Conservation (phyloP, 2,888 invertebrate species). For the Lasioglossum calceatum region DNA sequence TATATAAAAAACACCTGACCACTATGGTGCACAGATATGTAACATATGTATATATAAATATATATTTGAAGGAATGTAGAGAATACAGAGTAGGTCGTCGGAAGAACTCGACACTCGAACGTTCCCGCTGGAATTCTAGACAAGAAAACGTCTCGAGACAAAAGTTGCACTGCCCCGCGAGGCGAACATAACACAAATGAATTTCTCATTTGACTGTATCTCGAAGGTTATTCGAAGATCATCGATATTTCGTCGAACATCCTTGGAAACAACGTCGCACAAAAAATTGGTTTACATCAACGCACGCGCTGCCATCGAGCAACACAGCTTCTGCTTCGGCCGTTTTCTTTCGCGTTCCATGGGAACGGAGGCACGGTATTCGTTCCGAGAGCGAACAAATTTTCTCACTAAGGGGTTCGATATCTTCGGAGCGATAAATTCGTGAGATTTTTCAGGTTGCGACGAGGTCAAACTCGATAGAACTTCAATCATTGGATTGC, state of each 20-base stretch:
- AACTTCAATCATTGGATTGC: background rate
- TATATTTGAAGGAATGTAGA: slow-evolving; percentile 38
- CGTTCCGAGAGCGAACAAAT: background rate
- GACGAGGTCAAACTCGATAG: background rate
- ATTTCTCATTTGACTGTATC: background rate
- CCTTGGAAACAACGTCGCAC: background rate
- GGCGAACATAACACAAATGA: background rate
- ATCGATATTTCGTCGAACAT: background rate
- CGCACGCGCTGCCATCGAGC: background rate
- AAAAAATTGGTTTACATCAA: background rate
- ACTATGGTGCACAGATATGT: slow-evolving; percentile 71
- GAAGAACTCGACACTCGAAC: background rate
- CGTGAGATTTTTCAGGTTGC: background rate
- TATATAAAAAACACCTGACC: slow-evolving; percentile 59
- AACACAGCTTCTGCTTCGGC: background rate
- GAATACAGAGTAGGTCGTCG: background rate
- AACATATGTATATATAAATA: slow-evolving; percentile 58
- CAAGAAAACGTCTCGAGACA: background rate
- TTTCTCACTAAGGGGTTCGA: background rate
- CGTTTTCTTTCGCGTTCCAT: background rate
- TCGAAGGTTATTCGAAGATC: background rate
- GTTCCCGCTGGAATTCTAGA: background rate
- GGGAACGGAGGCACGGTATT: background rate
- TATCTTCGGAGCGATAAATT: background rate
- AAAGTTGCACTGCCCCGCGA: background rate